These are phyloP conservation scores for Melanaphis sacchari DNA, from an alignment of 1,140 invertebrate species.

Conservation along the genomic window DNA sequence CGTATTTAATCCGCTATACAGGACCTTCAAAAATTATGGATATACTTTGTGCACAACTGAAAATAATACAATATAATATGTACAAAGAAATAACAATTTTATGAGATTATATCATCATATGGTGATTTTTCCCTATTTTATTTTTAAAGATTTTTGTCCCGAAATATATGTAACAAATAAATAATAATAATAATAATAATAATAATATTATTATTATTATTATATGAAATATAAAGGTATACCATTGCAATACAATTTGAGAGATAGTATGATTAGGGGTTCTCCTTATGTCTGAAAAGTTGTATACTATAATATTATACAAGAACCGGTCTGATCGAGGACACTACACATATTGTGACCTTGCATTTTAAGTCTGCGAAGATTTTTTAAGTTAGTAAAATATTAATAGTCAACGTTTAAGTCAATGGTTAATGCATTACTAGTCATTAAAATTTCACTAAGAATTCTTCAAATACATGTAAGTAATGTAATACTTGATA, in stretches of 20 bases:
- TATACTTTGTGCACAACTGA: background rate
- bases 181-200: background rate
- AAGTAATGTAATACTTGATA: conserved; percentile 5
- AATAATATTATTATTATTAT: background rate
- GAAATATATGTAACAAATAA: background rate
- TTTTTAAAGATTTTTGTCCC: background rate
- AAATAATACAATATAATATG: background rate
- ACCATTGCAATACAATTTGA: background rate
- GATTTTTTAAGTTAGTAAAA: background rate
- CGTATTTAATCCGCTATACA: background rate
- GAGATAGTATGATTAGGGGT: conserved; percentile 4
- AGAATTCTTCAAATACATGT: background rate
- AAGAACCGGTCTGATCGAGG: conserved; percentile 49
- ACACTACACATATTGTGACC: conserved; percentile 26
- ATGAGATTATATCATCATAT: background rate
- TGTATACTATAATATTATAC: background rate
- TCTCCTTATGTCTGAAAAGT: conserved; percentile 20
- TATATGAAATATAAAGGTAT: background rate
- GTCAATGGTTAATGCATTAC: background rate
- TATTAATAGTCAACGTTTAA: background rate
- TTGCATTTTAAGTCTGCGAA: conserved; percentile 7
- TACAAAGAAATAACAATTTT: background rate
- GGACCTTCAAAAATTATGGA: background rate
- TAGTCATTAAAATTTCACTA: background rate
- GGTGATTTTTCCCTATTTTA: background rate